Base-by-base conservation (phyloP, 2,888 invertebrate species). In the Pediacus dermestoides region DNA sequence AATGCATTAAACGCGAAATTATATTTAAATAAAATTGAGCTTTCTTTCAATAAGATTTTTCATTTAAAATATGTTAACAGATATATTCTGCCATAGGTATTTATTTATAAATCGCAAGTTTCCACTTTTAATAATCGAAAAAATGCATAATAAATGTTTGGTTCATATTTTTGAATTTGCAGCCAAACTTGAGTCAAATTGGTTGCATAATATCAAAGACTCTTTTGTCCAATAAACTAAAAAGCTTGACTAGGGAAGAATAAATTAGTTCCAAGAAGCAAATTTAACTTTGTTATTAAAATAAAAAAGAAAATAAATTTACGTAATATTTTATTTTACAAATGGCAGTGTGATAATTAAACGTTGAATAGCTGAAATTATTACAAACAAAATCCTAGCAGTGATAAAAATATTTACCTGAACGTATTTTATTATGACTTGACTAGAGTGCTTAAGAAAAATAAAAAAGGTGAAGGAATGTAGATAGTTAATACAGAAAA, bases 341-440 rank as follows among this genome's bases (percentile, higher is more conserved):
- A 53, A 58, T 67, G 67, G 66, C 67, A 67, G 67, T 67, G 67
- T 61, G 6, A 18, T 63, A 46, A 52, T 52, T 44, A 41, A 49
- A 34, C 38, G 39, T 35, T 49, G 34, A 26, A 46, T 45, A 44
- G 46, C 44, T 44, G 44, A 50, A 45, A 36, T 8, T 26, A 30
- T 11, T 22, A 33, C 28, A 16, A 38, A 11, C 32, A 35, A 6
- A 23, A 18, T 34, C 28, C 32, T 12, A 30, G 34, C 39, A 38
- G 39, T 42, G 39, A 37, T 37, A 18, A 18, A 7, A 7, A 7
- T 7, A 18, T 7, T 18, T 18, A n/a, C 21, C n/a, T 18, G n/a
- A 7, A 18, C n/a, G 6, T 18, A 18, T 18, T 18, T 7, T 18
- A 18, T 7, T 7, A 7, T 6, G n/a, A 18, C 21, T 18, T 18